These are phyloP conservation scores for Bathybates hornii DNA, from an alignment of 2,113 vertebrate genomes.

Conservation along the genomic window DNA sequence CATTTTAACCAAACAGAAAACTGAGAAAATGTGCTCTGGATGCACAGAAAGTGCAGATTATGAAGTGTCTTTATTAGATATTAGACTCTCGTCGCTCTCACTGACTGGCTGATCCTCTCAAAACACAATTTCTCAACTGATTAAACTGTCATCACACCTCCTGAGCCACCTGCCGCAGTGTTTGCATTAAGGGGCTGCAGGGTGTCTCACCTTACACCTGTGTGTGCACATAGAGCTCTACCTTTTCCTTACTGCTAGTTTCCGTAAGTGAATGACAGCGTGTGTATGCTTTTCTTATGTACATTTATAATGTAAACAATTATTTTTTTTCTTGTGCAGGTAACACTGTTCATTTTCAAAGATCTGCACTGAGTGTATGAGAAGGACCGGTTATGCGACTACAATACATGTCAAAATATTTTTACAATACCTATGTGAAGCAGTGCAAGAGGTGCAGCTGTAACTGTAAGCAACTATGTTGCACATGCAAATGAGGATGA, in stretches of 20 bases:
- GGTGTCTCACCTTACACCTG: not conserved
- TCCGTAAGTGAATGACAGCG: not conserved
- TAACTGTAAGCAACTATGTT: not conserved
- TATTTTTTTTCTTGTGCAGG: not conserved
- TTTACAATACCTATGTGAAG: not conserved
- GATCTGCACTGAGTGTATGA: not conserved
- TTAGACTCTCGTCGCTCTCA: not conserved
- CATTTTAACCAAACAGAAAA: not conserved
- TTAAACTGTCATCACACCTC: not conserved
- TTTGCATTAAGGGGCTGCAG: not conserved
- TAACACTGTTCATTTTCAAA: not conserved
- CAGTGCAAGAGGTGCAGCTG: not conserved
- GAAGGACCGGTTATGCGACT: not conserved
- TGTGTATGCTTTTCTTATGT: not conserved
- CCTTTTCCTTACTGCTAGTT: not conserved
- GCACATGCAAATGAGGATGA: not conserved
- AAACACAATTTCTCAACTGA: slow-evolving; percentile 1
- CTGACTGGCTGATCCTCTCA: not conserved
- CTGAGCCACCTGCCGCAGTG: not conserved
- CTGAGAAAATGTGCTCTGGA: not conserved
- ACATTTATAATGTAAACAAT: not conserved
- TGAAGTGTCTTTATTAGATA: not conserved
- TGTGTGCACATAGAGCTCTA: not conserved
- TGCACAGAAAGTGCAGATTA: not conserved
- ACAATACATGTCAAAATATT: not conserved